Evolutionary conservation across 2,888 invertebrate species (phyloP).

Genomic region (Leucozona laternaria): DNA sequence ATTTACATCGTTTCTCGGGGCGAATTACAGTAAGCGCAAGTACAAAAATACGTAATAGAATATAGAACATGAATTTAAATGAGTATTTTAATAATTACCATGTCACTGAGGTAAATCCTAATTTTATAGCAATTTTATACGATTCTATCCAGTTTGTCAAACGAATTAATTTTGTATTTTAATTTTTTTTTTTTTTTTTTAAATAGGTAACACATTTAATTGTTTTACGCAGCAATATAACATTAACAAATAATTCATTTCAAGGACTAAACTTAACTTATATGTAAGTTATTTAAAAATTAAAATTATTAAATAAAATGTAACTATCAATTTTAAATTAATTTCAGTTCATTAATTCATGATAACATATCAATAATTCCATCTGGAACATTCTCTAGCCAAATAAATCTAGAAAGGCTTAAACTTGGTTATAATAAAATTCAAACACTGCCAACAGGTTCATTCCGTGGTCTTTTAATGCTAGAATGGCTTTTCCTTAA

Average conservation of each 20-base stretch:
- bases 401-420: slow-evolving; percentile 79
- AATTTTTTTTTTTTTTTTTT: not conserved
- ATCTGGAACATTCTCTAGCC: slow-evolving; percentile 79
- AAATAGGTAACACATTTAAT: slow-evolving; percentile 80
- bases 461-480: slow-evolving; percentile 83
- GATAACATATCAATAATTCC: slow-evolving; percentile 83
- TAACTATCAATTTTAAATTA: not conserved
- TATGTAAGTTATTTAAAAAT: slow-evolving; percentile 51
- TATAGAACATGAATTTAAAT: too few relatives aligned
- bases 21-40: too few relatives aligned
- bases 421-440: slow-evolving; percentile 81
- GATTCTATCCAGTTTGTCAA: too few relatives aligned
- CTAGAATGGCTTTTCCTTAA: slow-evolving; percentile 84
- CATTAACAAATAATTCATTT: slow-evolving; percentile 79
- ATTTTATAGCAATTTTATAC: too few relatives aligned
- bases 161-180: too few relatives aligned
- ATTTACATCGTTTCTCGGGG: too few relatives aligned
- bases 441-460: slow-evolving; percentile 81
- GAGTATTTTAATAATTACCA: too few relatives aligned
- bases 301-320: not conserved
- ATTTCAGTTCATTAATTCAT: slow-evolving; percentile 80
- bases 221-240: slow-evolving; percentile 81
- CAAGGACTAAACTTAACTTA: slow-evolving; percentile 44
- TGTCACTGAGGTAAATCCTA: too few relatives aligned
- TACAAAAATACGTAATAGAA: too few relatives aligned